Evolutionary conservation across 2,888 invertebrate species (phyloP), one percentile per base, ranked within the genome.

Genomic region (Drosophila niveifrons): DNA sequence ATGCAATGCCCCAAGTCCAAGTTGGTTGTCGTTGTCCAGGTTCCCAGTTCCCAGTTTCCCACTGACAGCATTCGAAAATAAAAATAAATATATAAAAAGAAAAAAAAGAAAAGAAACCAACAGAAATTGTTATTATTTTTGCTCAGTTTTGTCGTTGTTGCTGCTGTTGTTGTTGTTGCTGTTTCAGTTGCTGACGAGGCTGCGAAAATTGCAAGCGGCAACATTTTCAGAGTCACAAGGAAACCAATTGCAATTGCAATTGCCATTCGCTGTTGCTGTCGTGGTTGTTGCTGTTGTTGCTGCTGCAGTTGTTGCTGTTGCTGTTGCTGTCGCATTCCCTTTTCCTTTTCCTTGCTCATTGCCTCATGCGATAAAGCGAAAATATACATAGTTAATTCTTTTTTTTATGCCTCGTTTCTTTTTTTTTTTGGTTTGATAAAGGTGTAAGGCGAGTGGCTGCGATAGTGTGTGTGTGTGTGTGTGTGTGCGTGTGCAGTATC

Each of bases 51-150:
- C n/a, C 47, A 58, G 31, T 48, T 50, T 13, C 52, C 77, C 13
- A 67, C 75, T 71, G 81, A 78, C 75, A 68, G 68, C 39, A 18
- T 29, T 51, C 48, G 28, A 62, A 62, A 59, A 39, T 34, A 31
- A 23, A 57, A n/a, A 53, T 28, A 44, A 59, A 59, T 59, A 59
- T 44, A 36, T 64, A 28, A 53, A 66, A 56, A 51, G 41, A 10
- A 53, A 53, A 53, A 53, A 50, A 46, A 29, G 28, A 57, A 68
- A 73, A 63, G 36, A 23, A 23, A 23, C 23, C 23, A 23, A 57
- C 80, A 44, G 68, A 82, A 80, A 82, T 78, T 80, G 72, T 75
- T 80, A 78, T 81, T 78, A 80, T 80, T 67, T 59, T 51, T 66
- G 43, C 43, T 15, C 29, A 13, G 36, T 7, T 39, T 47, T 51